Evolutionary conservation across 2,888 invertebrate genomes (phyloP), one percentile per base, ranked within the genome.

Genomic region (Dysmachus trigonus): DNA sequence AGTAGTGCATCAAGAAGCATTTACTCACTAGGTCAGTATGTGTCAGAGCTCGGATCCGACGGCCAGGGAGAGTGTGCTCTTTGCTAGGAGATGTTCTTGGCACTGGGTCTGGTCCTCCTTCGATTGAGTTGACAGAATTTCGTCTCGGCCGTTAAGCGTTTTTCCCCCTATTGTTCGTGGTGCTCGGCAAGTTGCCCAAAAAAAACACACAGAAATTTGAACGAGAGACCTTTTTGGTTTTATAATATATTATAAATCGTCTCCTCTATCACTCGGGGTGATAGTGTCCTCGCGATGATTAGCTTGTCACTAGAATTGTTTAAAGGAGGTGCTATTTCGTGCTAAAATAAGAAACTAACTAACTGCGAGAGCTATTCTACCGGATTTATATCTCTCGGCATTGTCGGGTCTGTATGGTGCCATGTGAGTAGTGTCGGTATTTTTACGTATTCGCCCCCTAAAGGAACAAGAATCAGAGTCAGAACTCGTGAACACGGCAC

Each of bases 21-120:
- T 81, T 62, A 27, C 53, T 81, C 62, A 81, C 81, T 81, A 81
- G 81, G 81, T 81, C 81, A 81, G 81, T 81, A 53, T 62, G 35
- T 81, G 81, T 81, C 81, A 62, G 81, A 81, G 62, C 62, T 81
- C 30, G 51, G 31, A 18, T 81, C 30, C 30, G 81, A 33, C 73
- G 73, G 62, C 18, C 22, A n/a, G 53, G 35, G 31, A 27, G 82
- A 33, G 84, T 35, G 71, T 38, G 84, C 84, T 33, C 2, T 77
- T 38, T 27, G 33, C 47, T 81, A 53, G 7, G 51, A 81, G 47
- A 62, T 81, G 81, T 31, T 62, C 30, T 62, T 53, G 62, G 81
- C 81, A 33, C 27, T 47, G 22, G 77, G 77, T 81, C 62, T 7
- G 18, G 18, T 31, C n/a, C 53, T 51, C 31, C 35, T 51, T 81